phyloP scores from a whole-genome alignment of 1,140 invertebrate species.

The Zophobas atratus region DNA sequence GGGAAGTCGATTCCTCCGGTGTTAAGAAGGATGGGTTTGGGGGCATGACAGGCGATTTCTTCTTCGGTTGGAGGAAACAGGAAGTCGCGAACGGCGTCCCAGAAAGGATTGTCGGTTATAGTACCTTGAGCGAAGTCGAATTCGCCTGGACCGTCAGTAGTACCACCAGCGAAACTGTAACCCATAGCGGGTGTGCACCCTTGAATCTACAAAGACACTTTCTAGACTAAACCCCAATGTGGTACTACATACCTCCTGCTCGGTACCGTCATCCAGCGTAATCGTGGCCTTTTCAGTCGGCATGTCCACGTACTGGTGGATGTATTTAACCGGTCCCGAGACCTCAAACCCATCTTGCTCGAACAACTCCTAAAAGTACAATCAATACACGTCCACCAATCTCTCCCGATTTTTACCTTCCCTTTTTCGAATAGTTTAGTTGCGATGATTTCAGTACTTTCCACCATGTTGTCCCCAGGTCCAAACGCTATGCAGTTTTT shows the following conservation, averaged over 20 bases:
- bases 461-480: slow-evolving; percentile 90
- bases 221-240: neutral
- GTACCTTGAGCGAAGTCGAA: slow-evolving; percentile 91
- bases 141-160: slow-evolving; percentile 93
- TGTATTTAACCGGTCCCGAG: slow-evolving; percentile 79
- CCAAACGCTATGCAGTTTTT: slow-evolving; percentile 91
- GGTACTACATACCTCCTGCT: slow-evolving; percentile 70
- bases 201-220: slow-evolving; percentile 68
- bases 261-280: slow-evolving; percentile 71
- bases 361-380: slow-evolving; percentile 72
- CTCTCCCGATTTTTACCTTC: slow-evolving; percentile 72
- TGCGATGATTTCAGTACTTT: slow-evolving; percentile 93
- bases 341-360: slow-evolving; percentile 72
- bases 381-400: neutral
- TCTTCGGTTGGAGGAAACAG: slow-evolving; percentile 78
- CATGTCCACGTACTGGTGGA: slow-evolving; percentile 92
- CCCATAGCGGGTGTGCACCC: slow-evolving; percentile 93
- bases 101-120: slow-evolving; percentile 82
- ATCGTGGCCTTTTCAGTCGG: slow-evolving; percentile 75
- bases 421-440: slow-evolving; percentile 83
- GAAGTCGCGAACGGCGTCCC: slow-evolving; percentile 85
- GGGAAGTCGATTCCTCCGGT: slow-evolving; percentile 91
- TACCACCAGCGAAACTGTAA: slow-evolving; percentile 95
- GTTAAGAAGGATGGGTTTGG: slow-evolving; percentile 90
- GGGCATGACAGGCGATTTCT: slow-evolving; percentile 81